Base-by-base conservation (phyloP, 2,797 vertebrate species). In the Protosalanx chinensis region DNA sequence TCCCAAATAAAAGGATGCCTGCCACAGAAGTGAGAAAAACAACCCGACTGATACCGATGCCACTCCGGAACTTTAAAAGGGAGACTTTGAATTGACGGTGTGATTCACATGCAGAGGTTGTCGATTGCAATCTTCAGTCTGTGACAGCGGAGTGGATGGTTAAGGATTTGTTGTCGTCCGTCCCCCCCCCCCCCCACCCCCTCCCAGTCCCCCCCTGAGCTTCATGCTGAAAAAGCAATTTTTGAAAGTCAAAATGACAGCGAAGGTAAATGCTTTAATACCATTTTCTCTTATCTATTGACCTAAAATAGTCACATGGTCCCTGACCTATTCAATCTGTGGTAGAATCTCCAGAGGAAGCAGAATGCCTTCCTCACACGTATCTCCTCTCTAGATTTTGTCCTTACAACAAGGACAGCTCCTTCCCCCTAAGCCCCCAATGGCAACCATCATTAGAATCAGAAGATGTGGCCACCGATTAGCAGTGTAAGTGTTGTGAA, bases 341-440 rank as follows among this genome's bases (percentile, higher is more conserved):
- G 67, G 20, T 65, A 72, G 73, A 66, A 80, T 65, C 56, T 69
- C 23, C 64, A 65, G 41, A 59, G 62, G 49, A 86, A 85, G 86
- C 73, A 85, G 85, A 89, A 86, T 81, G 85, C 85, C 70, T 69
- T 57, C 57, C 70, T 76, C 5, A 70, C 73, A 16, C 71, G 33
- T 46, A 75, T 72, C 5, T 23, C 61, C 51, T 80, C 71, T 63
- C 70, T 67, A 75, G 72, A 51, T 83, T 84, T 65, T 83, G 68
- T 71, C 71, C 75, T 87, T 88, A 85, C 87, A 82, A 91, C 86
- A 83, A 91, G 86, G 91, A 90, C 85, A 84, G 41, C 70, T 76
- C 65, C 72, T 78, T 75, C 83, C 80, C 70, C 78, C 74, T 81
- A 74, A 56, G 79, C 77, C 84, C 76, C 79, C 67, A 57, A 74